Evolutionary conservation across 1,140 invertebrate species (phyloP), one percentile per base, ranked within the genome.

Genomic region (Eueides isabella): DNA sequence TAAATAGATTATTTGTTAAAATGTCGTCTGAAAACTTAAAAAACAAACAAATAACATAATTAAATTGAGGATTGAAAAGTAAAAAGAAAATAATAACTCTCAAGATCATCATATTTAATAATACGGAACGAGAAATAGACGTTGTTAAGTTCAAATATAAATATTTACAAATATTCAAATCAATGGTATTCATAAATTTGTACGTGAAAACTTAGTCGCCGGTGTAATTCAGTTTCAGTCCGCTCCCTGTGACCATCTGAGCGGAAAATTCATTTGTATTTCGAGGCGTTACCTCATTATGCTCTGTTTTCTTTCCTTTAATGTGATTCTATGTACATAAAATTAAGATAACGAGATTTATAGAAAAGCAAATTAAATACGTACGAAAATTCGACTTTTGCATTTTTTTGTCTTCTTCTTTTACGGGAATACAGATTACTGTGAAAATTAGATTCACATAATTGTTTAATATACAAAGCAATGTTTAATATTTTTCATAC

Each of bases 251-350:
- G 78, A 72, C 77, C 84, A 80, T 66, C 80, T 78, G 83, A 79
- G 78, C 82, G 82, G 82, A 80, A 86, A 88, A 87, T 85, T 84
- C 83, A 87, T 88, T 90, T 86, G 88, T 86, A 85, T 87, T 84
- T 80, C 80, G 75, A 80, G 72, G 80, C 85, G 85, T 87, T 88
- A 84, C 80, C 83, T 85, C 78, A 86, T 88, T 88, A 88, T 76
- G 68, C 78, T 77, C 77, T 79, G 72, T 78, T 81, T 85, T 76
- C 63, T 74, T 67, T 77, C 48, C 48, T 55, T 55, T 55, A 55
- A 55, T 55, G 48, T 55, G 48, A 4, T 55, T 55, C 48, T 55
- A 55, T 55, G 11, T 55, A 55, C 48, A 55, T 55, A 55, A 55
- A 55, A 26, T 55, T 55, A 55, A 55, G 48, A 55, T 55, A 55